Evolutionary conservation across 2,888 invertebrate genomes (phyloP).

Genomic region (Rotaria socialis): DNA sequence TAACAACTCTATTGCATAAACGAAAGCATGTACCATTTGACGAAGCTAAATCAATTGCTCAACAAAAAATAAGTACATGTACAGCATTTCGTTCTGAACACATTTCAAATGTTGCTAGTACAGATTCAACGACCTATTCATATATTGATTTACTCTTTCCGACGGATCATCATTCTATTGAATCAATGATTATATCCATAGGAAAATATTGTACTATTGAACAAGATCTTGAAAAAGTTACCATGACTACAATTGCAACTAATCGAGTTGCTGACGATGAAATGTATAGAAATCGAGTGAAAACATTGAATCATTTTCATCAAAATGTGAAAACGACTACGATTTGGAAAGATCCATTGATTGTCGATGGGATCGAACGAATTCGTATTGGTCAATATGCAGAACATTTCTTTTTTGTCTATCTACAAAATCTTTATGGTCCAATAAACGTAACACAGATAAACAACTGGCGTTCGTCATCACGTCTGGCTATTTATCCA

Average conservation of each 20-base stretch:
- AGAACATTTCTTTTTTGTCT: conserved; percentile 38
- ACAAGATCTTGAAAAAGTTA: no score
- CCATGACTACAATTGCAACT: no score
- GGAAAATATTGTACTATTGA: neutral
- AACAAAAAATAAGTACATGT: neutral
- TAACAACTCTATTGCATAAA: neutral
- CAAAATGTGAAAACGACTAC: neutral
- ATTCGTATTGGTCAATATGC: conserved; percentile 12
- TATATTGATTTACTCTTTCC: neutral
- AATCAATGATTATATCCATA: neutral
- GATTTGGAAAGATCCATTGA: neutral
- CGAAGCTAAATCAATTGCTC: neutral
- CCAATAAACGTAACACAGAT: conserved; percentile 3
- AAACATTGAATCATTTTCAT: neutral
- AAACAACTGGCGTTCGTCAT: conserved; percentile 39
- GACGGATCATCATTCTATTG: neutral
- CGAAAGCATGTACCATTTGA: neutral
- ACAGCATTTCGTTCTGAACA: neutral
- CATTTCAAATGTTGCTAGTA: neutral
- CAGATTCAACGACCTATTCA: neutral
- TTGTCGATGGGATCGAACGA: neutral
- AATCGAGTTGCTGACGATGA: neutral
- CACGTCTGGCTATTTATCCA: conserved; percentile 36
- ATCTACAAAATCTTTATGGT: conserved; percentile 38
- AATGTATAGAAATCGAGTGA: neutral